Percentiles rank a stretch among this genome's conserved stretches.
These are phyloP conservation scores for Anolis sagrei DNA, from an alignment of 2,113 vertebrate genomes.

Conservation along the genomic window DNA sequence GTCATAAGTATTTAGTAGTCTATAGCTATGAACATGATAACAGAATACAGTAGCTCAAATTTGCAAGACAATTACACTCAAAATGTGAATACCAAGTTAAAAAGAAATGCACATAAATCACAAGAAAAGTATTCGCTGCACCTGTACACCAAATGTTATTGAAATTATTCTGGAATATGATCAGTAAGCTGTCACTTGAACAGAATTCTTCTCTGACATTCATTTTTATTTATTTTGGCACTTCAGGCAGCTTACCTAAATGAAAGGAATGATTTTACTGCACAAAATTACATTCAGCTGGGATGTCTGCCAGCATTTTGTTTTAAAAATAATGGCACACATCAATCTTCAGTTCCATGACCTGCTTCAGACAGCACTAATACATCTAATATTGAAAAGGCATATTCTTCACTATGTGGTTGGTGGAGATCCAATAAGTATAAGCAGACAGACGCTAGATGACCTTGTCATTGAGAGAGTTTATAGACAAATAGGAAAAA, in stretches of 20 bases:
- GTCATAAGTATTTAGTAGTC: constrained; percentile 1
- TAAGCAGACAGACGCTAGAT: accelerated
- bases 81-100: background rate
- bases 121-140: background rate
- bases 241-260: constrained; percentile 23
- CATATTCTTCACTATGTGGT: background rate
- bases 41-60: background rate
- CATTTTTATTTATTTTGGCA: constrained; percentile 21
- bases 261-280: background rate
- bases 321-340: constrained; percentile 10
- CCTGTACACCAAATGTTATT: background rate
- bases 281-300: background rate
- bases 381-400: background rate
- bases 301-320: background rate
- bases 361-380: background rate
- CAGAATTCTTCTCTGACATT: background rate
- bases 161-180: background rate
- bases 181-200: constrained; percentile 1
- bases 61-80: constrained; percentile 15
- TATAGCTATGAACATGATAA: background rate
- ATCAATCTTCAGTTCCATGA: background rate
- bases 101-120: constrained; percentile 21
- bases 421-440: background rate
- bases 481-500: background rate
- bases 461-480: background rate